A percentile compares a stretch with the other conserved stretches of the same genome.
Evolutionary conservation across 2,888 invertebrate genomes (phyloP).

Genomic region (Rhimphoctona megacephalus): DNA sequence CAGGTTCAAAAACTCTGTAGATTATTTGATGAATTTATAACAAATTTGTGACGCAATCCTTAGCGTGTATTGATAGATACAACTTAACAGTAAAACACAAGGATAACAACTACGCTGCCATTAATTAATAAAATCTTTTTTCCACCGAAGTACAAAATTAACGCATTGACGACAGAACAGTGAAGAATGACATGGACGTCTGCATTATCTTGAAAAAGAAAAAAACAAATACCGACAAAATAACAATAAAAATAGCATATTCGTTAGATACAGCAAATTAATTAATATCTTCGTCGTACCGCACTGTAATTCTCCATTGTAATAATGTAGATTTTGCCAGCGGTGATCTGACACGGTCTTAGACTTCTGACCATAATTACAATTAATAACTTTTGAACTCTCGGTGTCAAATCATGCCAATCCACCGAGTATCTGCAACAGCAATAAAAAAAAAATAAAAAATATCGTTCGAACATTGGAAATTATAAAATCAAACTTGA

Average conservation of each 20-base stretch:
- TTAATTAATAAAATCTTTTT: background rate
- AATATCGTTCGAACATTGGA: background rate
- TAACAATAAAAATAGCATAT: background rate
- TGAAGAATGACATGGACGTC: constrained; percentile 16
- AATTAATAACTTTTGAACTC: constrained; percentile 44
- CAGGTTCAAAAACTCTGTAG: no score
- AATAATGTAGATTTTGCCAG: constrained; percentile 62
- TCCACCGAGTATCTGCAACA: constrained; percentile 40
- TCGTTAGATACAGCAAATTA: background rate
- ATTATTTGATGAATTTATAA: background rate
- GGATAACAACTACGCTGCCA: background rate
- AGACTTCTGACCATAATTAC: constrained; percentile 59
- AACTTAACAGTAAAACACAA: background rate
- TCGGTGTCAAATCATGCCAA: constrained; percentile 52
- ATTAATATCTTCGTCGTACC: constrained; percentile 35
- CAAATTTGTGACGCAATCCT: background rate
- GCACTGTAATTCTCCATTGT: constrained; percentile 62
- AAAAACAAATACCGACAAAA: background rate
- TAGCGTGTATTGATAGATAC: background rate
- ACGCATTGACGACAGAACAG: constrained; percentile 7
- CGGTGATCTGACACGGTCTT: constrained; percentile 61
- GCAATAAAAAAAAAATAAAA: background rate
- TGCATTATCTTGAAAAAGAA: background rate
- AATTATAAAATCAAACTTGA: background rate
- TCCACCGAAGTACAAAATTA: background rate